phyloP scores from a whole-genome alignment of 2,888 invertebrate species.

The Periphyllus acericola region DNA sequence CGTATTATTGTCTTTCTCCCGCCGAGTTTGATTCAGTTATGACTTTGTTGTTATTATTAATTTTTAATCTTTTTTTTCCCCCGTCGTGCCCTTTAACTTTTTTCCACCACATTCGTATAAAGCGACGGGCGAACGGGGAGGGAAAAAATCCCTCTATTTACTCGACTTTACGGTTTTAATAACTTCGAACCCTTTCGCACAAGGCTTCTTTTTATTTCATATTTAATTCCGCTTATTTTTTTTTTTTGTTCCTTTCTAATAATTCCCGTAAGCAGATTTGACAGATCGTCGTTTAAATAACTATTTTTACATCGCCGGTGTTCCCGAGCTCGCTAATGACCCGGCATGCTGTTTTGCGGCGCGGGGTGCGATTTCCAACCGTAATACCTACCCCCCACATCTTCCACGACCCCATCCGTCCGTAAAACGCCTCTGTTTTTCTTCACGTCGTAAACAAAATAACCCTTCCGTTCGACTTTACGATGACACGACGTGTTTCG shows the following conservation, averaged over 20 bases:
- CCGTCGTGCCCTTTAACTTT: conserved; percentile 52
- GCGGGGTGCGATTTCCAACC: not conserved
- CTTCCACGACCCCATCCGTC: not conserved
- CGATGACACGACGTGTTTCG: too few species aligned
- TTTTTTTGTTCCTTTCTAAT: conserved; percentile 4
- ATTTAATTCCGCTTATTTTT: conserved; percentile 19
- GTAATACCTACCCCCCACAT: not conserved
- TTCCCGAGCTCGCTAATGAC: conserved; percentile 29
- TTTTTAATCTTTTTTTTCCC: conserved; percentile 59
- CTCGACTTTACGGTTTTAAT: conserved; percentile 61
- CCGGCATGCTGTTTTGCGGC: not conserved
- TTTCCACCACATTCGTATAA: conserved; percentile 43
- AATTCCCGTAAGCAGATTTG: conserved; percentile 45
- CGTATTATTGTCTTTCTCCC: conserved; percentile 61
- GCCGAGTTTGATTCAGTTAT: conserved; percentile 62
- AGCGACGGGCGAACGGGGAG: not conserved
- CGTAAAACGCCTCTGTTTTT: not conserved
- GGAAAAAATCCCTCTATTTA: conserved; percentile 59
- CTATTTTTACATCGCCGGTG: not conserved
- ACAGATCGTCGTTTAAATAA: conserved; percentile 45
- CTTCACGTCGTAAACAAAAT: not conserved
- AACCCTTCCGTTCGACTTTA: not conserved
- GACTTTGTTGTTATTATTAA: conserved; percentile 62
- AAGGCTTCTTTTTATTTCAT: conserved; percentile 45
- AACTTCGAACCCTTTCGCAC: conserved; percentile 58